These are phyloP conservation scores for Andrena praecox DNA, from an alignment of 2,888 invertebrate species.

Conservation along the genomic window DNA sequence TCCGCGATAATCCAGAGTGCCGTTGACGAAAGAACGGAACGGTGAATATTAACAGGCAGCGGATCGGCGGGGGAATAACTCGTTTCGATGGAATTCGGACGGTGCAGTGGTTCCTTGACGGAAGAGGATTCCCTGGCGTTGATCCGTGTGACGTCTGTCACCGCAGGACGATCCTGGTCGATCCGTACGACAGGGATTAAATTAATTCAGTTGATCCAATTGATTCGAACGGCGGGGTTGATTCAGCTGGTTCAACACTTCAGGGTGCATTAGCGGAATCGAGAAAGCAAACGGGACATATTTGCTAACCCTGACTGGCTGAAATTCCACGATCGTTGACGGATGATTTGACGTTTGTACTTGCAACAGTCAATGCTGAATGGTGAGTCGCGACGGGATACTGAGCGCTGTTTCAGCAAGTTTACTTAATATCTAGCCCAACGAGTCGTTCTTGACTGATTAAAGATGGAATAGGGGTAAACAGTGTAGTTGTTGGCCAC, in stretches of 20 bases:
- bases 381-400: not conserved
- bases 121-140: not conserved
- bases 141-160: constrained; percentile 1
- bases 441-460: not conserved
- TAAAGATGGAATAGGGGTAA: not conserved
- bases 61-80: not conserved
- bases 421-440: too few species aligned
- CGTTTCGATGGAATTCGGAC: not conserved
- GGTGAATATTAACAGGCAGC: not conserved
- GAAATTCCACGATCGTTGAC: constrained; percentile 17
- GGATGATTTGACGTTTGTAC: not conserved
- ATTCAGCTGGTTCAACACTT: constrained; percentile 65
- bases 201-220: constrained; percentile 65
- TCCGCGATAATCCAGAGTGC: constrained; percentile 2
- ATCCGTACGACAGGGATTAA: constrained; percentile 49
- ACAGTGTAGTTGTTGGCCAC: too few species aligned
- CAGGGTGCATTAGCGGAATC: constrained; percentile 59
- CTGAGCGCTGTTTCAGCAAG: not conserved
- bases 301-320: not conserved
- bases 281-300: constrained; percentile 35
- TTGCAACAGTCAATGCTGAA: not conserved
- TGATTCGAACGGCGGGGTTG: constrained; percentile 60
- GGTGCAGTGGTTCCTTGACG: constrained; percentile 1
- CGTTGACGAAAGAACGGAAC: not conserved
- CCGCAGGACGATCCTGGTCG: constrained; percentile 3